These are phyloP conservation scores for Pseudomugil gertrudae DNA, from an alignment of 2,797 vertebrate species.

Conservation along the genomic window DNA sequence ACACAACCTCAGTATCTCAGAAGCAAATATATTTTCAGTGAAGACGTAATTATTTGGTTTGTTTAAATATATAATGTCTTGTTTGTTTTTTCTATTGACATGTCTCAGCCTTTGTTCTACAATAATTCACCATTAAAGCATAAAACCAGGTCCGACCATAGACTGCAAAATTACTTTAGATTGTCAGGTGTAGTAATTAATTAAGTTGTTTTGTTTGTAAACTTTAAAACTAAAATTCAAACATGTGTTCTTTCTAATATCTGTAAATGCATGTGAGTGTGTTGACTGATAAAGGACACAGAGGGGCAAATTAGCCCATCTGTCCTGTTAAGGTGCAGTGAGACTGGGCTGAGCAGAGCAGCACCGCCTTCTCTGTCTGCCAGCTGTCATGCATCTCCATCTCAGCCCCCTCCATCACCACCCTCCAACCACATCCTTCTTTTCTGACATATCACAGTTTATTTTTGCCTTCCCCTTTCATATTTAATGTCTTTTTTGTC, in stretches of 20 bases:
- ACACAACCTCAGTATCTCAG: slow-evolving; percentile 5
- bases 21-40: not conserved
- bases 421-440: slow-evolving; percentile 23
- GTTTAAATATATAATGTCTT: not conserved
- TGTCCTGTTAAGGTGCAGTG: slow-evolving; percentile 60
- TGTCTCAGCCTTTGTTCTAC: not conserved
- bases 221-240: not conserved
- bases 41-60: not conserved
- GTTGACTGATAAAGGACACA: slow-evolving; percentile 56
- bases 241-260: not conserved
- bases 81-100: not conserved
- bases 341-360: slow-evolving; percentile 52
- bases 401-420: slow-evolving; percentile 37
- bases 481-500: slow-evolving; percentile 46
- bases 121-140: not conserved
- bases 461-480: slow-evolving; percentile 37
- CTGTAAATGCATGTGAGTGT: slow-evolving; percentile 1
- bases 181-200: not conserved
- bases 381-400: slow-evolving; percentile 59
- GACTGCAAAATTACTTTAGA: not conserved
- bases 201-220: slow-evolving; percentile 7
- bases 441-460: slow-evolving; percentile 25
- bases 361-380: slow-evolving; percentile 39
- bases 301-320: slow-evolving; percentile 64
- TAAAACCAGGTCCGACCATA: not conserved